A percentile compares a stretch with the other conserved stretches of the same genome.
Conservation (phyloP, 2,888 invertebrate species). For the Trachelus tabidus region DNA sequence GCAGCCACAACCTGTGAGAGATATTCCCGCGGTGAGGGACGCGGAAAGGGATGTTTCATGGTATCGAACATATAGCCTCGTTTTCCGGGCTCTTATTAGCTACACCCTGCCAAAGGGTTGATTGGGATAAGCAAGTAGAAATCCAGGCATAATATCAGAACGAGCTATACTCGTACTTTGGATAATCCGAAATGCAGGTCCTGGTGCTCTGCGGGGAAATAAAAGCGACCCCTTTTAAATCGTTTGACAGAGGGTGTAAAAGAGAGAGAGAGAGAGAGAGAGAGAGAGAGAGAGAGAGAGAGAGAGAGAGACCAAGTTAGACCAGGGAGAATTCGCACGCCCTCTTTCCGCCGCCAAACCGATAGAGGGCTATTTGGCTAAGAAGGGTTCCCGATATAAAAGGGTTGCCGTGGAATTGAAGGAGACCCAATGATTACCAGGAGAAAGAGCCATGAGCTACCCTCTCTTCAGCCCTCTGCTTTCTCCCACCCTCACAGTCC, state of each 20-base stretch:
- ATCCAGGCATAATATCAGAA: not conserved
- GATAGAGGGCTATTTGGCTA: slow-evolving; percentile 51
- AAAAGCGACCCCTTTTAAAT: not conserved
- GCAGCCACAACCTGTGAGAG: not conserved
- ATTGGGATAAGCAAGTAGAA: not conserved
- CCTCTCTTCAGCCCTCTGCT: not conserved
- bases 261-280: slow-evolving; percentile 14
- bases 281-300: slow-evolving; percentile 17
- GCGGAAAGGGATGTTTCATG: not conserved
- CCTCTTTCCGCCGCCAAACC: not conserved
- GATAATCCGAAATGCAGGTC: not conserved
- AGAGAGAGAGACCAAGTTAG: not conserved
- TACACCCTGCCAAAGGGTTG: not conserved
- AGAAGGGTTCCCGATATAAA: slow-evolving; percentile 55
- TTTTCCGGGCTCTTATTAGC: not conserved
- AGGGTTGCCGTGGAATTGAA: slow-evolving; percentile 59
- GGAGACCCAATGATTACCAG: slow-evolving; percentile 54
- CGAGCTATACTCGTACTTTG: not conserved
- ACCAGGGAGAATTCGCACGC: not conserved
- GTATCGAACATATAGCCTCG: not conserved
- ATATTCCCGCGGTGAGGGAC: not conserved
- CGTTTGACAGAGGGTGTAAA: not conserved
- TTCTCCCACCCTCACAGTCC: not conserved
- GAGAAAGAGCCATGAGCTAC: slow-evolving; percentile 1
- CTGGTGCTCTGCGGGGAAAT: not conserved